Base-by-base conservation (phyloP, 2,888 invertebrate genomes). In the Sthenelais limicola region DNA sequence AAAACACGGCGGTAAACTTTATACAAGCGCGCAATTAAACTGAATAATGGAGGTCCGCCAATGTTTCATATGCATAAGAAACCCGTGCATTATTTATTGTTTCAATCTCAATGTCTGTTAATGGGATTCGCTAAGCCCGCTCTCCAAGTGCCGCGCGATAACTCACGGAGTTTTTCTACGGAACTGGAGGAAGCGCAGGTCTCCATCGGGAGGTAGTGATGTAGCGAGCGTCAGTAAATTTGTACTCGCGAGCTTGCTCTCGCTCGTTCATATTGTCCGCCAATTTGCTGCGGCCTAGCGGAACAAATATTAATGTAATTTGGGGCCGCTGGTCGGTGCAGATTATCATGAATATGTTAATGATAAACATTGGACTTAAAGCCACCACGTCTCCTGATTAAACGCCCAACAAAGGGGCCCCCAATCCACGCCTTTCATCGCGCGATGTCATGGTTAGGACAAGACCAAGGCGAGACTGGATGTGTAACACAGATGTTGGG, bases 91-190 rank as follows among this genome's bases (percentile, higher is more conserved):
- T 62, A 62, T 62, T 62, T 62, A 62, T 62, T 15, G 62, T 62
- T 62, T 62, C 62, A 62, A 62, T 62, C 62, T 43, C 62, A 62
- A 62, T 62, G 62, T 62, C 62, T 62, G 62, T 62, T 62, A 62
- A 62, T 62, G 62, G 62, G 32, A 3, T 9, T 7, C 24, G 21
- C 62, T 26, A 38, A 62, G 43, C 43, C 62, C 62, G 24, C 38
- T 35, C 21, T 38, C 24, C 62, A 35, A 43, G 12, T 43, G 62
- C 62, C 38, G 38, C 62, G 35, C 62, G 35, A 62, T 62, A 62
- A 62, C 62, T 62, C 62, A 62, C 18, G 38, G 38, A 1, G 38
- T 43, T 38, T 62, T 62, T 15, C 51, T 24, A 35, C n/a, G 38
- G 38, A 26, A 9, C 38, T 43, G 7, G 62, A 62, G 56, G 56